These are phyloP conservation scores for Brotogeris chrysoptera DNA, from an alignment of 2,797 vertebrate genomes.

Conservation along the genomic window DNA sequence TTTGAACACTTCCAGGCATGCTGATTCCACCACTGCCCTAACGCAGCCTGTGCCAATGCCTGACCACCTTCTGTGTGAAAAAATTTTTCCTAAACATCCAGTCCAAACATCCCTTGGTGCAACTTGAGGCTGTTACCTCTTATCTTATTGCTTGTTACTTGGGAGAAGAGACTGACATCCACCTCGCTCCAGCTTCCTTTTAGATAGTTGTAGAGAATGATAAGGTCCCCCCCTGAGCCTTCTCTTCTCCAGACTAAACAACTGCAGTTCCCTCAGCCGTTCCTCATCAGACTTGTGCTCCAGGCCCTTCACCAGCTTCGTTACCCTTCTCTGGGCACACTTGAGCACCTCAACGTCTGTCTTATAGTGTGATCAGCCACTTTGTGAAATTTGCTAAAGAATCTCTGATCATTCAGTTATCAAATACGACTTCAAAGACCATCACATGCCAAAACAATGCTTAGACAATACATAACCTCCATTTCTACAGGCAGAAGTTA, in stretches of 20 bases:
- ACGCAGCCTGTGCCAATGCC: not conserved
- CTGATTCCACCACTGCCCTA: not conserved
- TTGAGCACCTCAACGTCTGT: not conserved
- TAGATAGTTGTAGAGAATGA: not conserved
- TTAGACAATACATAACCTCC: not conserved
- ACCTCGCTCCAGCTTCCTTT: not conserved
- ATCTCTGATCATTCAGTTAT: not conserved
- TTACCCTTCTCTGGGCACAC: not conserved
- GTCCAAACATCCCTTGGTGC: not conserved
- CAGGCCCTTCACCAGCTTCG: not conserved
- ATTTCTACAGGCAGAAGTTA: not conserved
- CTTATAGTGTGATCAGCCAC: not conserved
- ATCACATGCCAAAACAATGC: not conserved
- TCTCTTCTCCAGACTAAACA: not conserved
- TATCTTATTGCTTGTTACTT: not conserved
- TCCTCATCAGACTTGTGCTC: not conserved
- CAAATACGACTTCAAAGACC: not conserved
- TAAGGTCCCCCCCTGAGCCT: not conserved
- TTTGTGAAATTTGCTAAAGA: not conserved
- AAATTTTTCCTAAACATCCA: not conserved
- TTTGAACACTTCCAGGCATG: not conserved
- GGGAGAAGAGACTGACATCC: not conserved
- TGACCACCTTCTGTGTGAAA: not conserved
- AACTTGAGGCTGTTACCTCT: not conserved
- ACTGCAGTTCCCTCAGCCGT: not conserved